A percentile compares a stretch with the other conserved stretches of the same genome.
phyloP scores from a whole-genome alignment of 2,888 invertebrate species.

The Hoplodrina ambigua region DNA sequence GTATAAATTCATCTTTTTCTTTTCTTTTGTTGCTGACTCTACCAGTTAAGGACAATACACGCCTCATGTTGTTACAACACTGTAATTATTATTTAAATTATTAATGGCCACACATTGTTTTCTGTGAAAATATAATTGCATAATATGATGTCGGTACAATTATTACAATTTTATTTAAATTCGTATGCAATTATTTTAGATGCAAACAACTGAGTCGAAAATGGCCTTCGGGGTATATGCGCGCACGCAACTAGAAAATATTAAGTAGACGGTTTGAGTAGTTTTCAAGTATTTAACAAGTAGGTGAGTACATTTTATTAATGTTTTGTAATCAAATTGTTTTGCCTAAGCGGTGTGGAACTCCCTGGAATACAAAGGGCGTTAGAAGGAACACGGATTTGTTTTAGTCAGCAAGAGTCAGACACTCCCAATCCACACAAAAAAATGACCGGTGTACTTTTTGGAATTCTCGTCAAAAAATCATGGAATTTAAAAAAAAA shows the following conservation, averaged over 20 bases:
- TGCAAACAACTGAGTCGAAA: conserved; percentile 65
- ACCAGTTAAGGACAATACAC: conserved; percentile 23
- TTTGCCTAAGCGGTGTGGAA: neutral
- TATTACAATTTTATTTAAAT: conserved; percentile 69
- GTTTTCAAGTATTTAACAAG: neutral
- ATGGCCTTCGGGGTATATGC: conserved; percentile 66
- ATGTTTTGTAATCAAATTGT: neutral
- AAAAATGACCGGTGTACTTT: neutral
- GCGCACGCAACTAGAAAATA: conserved; percentile 68
- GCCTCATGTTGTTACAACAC: conserved; percentile 7
- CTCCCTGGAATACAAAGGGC: too few species aligned
- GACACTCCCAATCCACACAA: too few species aligned
- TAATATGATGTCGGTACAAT: conserved; percentile 63
- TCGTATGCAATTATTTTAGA: conserved; percentile 58
- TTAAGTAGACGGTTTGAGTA: conserved; percentile 13
- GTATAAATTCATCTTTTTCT: neutral
- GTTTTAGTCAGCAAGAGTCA: too few species aligned
- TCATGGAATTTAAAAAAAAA: too few species aligned
- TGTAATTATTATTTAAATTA: conserved; percentile 47
- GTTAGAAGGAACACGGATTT: too few species aligned
- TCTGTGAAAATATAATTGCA: conserved; percentile 45
- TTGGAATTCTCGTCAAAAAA: too few species aligned
- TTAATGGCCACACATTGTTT: conserved; percentile 44
- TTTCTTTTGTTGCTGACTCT: conserved; percentile 17
- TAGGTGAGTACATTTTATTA: neutral